These are phyloP conservation scores for Glareola pratincola DNA, from an alignment of 2,113 vertebrate species.

Conservation along the genomic window DNA sequence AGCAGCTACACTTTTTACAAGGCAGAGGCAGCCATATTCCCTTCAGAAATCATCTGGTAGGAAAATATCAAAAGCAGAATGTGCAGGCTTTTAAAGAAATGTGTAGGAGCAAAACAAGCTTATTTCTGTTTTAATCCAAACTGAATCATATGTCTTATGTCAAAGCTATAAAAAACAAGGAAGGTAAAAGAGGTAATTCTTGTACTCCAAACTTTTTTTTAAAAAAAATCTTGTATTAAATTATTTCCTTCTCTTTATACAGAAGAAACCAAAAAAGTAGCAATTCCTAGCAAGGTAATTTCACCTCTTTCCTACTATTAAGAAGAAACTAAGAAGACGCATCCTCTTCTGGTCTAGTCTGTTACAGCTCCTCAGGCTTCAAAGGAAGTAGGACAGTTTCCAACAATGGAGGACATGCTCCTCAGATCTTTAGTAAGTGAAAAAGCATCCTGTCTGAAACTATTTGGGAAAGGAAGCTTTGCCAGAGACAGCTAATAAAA, in stretches of 20 bases:
- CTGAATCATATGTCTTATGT: conserved; percentile 53
- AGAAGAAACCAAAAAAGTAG: background rate
- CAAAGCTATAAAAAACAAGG: conserved; percentile 36
- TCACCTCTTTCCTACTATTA: conserved; percentile 13
- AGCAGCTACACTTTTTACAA: background rate
- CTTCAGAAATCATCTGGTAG: background rate
- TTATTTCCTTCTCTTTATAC: conserved; percentile 3
- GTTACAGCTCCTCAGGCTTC: background rate
- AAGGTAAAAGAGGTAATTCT: conserved; percentile 34
- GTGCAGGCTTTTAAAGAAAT: conserved; percentile 11
- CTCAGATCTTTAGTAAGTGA: conserved; percentile 5
- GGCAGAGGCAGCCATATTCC: background rate
- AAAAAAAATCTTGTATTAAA: background rate
- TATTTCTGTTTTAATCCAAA: conserved; percentile 51
- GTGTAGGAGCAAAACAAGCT: conserved; percentile 34
- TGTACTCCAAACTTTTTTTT: background rate
- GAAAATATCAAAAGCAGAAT: conserved; percentile 14
- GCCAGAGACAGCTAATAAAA: conserved; percentile 1
- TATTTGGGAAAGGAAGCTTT: conserved; percentile 34
- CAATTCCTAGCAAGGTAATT: background rate
- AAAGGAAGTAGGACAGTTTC: conserved; percentile 41
- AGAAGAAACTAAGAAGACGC: background rate
- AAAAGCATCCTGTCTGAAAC: conserved; percentile 54
- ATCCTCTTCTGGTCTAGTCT: background rate
- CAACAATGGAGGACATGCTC: background rate